Percentiles rank a stretch among this genome's conserved stretches.
Evolutionary conservation across 2,888 invertebrate genomes (phyloP).

Genomic region (Spodoptera exigua): DNA sequence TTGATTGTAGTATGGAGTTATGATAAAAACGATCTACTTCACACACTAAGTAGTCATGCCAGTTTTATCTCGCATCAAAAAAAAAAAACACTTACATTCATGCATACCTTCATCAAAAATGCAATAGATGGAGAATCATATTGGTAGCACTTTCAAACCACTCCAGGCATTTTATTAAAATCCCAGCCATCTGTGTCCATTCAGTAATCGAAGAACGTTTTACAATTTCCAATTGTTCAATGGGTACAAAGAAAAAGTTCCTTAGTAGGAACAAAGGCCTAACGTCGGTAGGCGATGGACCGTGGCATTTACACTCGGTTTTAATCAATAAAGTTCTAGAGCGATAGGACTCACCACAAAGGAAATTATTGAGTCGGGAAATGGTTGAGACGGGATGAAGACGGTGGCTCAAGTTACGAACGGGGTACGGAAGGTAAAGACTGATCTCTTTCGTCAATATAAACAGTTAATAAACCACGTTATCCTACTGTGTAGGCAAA

Average conservation of each 20-base stretch:
- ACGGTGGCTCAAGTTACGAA: slow-evolving; percentile 64
- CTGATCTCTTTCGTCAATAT: too few relatives aligned
- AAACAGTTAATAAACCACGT: too few relatives aligned
- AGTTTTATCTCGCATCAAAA: too few relatives aligned
- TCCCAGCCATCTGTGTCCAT: slow-evolving; percentile 20
- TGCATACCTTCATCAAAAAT: too few relatives aligned
- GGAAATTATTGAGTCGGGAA: slow-evolving; percentile 82
- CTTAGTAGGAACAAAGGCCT: slow-evolving; percentile 69
- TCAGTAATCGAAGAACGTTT: slow-evolving; percentile 44
- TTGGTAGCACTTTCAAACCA: not conserved
- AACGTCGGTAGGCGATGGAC: slow-evolving; percentile 65
- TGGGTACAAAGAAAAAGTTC: slow-evolving; percentile 71
- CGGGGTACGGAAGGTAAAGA: not conserved
- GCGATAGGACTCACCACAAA: slow-evolving; percentile 80
- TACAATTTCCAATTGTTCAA: slow-evolving; percentile 59
- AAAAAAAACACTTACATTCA: too few relatives aligned
- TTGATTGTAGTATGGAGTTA: too few relatives aligned
- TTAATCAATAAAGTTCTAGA: slow-evolving; percentile 86
- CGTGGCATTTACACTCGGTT: slow-evolving; percentile 79
- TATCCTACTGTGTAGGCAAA: too few relatives aligned
- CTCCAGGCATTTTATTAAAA: slow-evolving; percentile 27
- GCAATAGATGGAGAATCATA: too few relatives aligned
- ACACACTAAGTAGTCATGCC: too few relatives aligned
- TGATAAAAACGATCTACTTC: too few relatives aligned
- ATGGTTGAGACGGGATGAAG: slow-evolving; percentile 66